Base-by-base conservation (phyloP, 2,797 vertebrate species). In the Crenuchus spilurus region DNA sequence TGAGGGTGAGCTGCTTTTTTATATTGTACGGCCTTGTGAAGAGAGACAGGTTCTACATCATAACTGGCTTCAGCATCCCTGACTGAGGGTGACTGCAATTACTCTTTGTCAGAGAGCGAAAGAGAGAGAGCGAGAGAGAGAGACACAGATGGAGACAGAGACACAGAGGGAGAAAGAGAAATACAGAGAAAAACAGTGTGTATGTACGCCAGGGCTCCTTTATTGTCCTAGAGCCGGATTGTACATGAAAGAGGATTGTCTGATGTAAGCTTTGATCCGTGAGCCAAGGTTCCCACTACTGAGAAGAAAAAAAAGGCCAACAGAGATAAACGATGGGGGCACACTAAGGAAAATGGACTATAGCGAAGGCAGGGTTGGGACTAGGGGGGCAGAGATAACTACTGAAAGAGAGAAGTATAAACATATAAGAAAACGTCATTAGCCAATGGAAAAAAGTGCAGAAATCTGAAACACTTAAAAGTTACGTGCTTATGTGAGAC, bases 191-290 rank as follows among this genome's bases (percentile, higher is more conserved):
- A 35, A 35, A n/a, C n/a, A n/a, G n/a, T n/a, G n/a, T n/a, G n/a
- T n/a, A 70, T 52, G 18, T 7, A 64, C 64, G 35, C 18, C 8
- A 6, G 20, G 35, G n/a, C 24, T 55, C 14, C 24, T 64, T 70
- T 64, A 73, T 11, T 66, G 67, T 66, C 49, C 37, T 69, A 18
- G 14, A 41, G 46, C 51, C 52, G 58, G 77, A 87, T 79, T 76
- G 44, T 35, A 54, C 28, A 74, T 42, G 37, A 57, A 48, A 63
- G 30, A 42, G 46, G 13, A 58, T 28, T 52, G 37, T 63, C 49
- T 76, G 22, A 58, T 71, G 55, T 51, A 63, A 67, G 22, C 62
- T 67, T 58, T 75, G 28, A 57, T 61, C 51, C 42, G 26, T 58
- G 31, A 72, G 69, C 22, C 30, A 70, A 64, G 49, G 49, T 49